A percentile compares a stretch with the other conserved stretches of the same genome.
Evolutionary conservation across 2,113 vertebrate species (phyloP).

Genomic region (Salvelinus namaycush): DNA sequence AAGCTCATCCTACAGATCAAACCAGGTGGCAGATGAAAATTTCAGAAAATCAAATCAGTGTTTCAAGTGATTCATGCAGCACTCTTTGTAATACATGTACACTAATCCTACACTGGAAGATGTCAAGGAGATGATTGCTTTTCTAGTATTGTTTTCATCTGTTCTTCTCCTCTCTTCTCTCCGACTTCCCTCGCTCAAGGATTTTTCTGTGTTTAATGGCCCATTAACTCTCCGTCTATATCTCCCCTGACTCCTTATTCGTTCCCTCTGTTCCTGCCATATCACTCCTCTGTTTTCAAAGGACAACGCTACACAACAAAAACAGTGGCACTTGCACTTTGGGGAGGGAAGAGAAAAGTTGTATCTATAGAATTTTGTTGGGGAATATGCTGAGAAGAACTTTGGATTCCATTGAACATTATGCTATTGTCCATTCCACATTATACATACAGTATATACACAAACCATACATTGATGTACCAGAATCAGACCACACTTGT

Average conservation of each 20-base stretch:
- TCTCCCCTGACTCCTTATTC: constrained; percentile 31
- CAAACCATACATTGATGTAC: not conserved
- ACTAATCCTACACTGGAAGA: constrained; percentile 30
- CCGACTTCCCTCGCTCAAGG: constrained; percentile 20
- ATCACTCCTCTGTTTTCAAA: constrained; percentile 32
- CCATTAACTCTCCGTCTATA: constrained; percentile 58
- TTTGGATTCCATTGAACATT: not conserved
- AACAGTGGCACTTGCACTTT: not conserved
- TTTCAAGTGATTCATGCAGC: constrained; percentile 24
- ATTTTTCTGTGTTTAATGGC: constrained; percentile 51
- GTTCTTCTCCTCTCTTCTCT: constrained; percentile 30
- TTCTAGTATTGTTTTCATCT: constrained; percentile 44
- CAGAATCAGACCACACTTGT: not conserved
- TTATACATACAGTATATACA: not conserved
- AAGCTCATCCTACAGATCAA: constrained; percentile 36
- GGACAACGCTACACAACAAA: constrained; percentile 25
- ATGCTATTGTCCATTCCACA: not conserved
- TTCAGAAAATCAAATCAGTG: constrained; percentile 22
- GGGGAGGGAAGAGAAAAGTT: constrained; percentile 2
- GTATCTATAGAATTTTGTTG: not conserved
- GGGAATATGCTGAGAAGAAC: not conserved
- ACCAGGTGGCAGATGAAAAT: constrained; percentile 26
- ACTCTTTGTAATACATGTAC: constrained; percentile 21
- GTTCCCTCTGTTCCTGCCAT: constrained; percentile 13
- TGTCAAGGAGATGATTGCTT: constrained; percentile 46